A percentile compares a stretch with the other conserved stretches of the same genome.
Evolutionary conservation across 2,888 invertebrate species (phyloP).

Genomic region (Epinotia nisella): DNA sequence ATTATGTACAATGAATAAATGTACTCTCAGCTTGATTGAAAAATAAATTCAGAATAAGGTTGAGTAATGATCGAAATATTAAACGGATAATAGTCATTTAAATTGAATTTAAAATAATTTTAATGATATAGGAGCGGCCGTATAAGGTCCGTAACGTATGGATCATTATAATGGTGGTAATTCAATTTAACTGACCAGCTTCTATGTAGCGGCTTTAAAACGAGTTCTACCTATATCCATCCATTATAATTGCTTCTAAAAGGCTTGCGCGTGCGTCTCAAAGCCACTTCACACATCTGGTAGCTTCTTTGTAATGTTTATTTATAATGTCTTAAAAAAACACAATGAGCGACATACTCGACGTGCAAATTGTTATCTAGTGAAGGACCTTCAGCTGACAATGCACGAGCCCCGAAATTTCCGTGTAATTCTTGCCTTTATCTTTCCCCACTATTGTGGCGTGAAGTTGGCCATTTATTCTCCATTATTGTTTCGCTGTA

Average conservation of each 20-base stretch:
- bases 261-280: slow-evolving; percentile 62
- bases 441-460: slow-evolving; percentile 76
- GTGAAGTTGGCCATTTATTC: slow-evolving; percentile 78
- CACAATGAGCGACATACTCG: slow-evolving; percentile 71
- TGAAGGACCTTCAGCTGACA: slow-evolving; percentile 65
- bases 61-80: slow-evolving; percentile 40
- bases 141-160: slow-evolving; percentile 38
- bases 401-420: slow-evolving; percentile 78
- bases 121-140: slow-evolving; percentile 31
- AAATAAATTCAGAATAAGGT: slow-evolving; percentile 10
- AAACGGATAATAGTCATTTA: slow-evolving; percentile 33
- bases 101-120: slow-evolving; percentile 37
- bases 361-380: slow-evolving; percentile 82
- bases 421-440: slow-evolving; percentile 81
- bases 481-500: slow-evolving; percentile 75
- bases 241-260: slow-evolving; percentile 51
- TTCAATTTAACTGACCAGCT: slow-evolving; percentile 44
- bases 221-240: slow-evolving; percentile 51
- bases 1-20: not conserved
- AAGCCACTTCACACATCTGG: slow-evolving; percentile 70
- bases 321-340: slow-evolving; percentile 73
- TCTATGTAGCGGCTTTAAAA: slow-evolving; percentile 46
- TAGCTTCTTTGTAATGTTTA: slow-evolving; percentile 74
- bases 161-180: slow-evolving; percentile 44
- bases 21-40: not conserved